A percentile compares a stretch with the other conserved stretches of the same genome.
Evolutionary conservation across 2,888 invertebrate genomes (phyloP).

Genomic region (Nephrotoma appendiculata): DNA sequence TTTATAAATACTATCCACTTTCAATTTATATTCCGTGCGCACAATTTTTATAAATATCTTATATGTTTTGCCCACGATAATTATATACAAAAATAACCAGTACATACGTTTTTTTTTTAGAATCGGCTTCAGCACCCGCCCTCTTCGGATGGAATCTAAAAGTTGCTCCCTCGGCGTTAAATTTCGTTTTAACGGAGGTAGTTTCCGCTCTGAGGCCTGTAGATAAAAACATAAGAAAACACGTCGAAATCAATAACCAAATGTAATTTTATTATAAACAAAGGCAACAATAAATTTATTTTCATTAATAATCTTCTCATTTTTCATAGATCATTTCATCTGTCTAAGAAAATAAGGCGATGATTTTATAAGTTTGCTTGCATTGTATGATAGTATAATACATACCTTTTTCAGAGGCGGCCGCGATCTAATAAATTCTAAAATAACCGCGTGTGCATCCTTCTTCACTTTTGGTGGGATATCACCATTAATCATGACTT

Average conservation of each 20-base stretch:
- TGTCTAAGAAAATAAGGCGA: neutral
- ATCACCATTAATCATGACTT: constrained; percentile 69
- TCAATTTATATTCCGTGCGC: too few relatives aligned
- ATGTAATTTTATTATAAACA: neutral
- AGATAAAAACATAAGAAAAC: constrained; percentile 8
- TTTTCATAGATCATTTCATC: neutral
- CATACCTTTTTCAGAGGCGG: constrained; percentile 81
- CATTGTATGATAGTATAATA: neutral
- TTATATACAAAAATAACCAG: constrained; percentile 25
- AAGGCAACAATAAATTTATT: neutral
- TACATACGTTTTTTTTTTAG: constrained; percentile 41
- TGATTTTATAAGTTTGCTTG: neutral
- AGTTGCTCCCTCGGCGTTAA: constrained; percentile 71
- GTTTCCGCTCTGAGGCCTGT: constrained; percentile 69
- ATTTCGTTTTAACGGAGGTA: constrained; percentile 58
- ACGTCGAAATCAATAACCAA: neutral
- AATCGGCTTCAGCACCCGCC: constrained; percentile 51
- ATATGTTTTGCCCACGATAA: constrained; percentile 20
- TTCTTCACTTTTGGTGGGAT: constrained; percentile 74
- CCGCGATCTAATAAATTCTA: constrained; percentile 91
- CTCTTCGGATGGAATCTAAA: constrained; percentile 72
- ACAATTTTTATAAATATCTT: constrained; percentile 22
- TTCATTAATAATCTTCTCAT: neutral
- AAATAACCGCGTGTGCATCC: constrained; percentile 88
- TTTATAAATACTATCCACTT: neutral